Percentiles rank a stretch among this genome's conserved stretches.
These are phyloP conservation scores for Endotricha flammealis DNA, from an alignment of 2,888 invertebrate species.

Conservation along the genomic window DNA sequence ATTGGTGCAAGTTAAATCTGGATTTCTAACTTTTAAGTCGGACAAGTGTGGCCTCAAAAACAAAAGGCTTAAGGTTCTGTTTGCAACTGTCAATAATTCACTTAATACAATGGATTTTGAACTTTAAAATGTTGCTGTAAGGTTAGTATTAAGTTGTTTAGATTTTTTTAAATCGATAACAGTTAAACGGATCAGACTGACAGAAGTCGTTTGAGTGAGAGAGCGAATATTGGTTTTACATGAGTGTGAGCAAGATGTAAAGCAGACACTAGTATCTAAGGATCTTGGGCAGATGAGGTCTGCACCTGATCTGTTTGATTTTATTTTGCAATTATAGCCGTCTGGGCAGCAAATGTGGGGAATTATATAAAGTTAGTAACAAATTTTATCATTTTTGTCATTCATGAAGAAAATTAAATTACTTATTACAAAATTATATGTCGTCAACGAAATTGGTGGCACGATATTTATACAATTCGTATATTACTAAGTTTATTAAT, in stretches of 20 bases:
- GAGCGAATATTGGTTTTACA: constrained; percentile 30
- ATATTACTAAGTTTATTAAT: too few relatives aligned
- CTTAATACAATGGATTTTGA: constrained; percentile 24
- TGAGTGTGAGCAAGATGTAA: constrained; percentile 38
- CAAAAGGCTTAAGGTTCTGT: constrained; percentile 56
- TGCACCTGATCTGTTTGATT: constrained; percentile 69
- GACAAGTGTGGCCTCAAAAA: constrained; percentile 63
- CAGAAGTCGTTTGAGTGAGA: constrained; percentile 57
- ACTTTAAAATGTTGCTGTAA: constrained; percentile 27
- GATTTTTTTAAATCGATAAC: constrained; percentile 62
- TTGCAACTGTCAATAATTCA: constrained; percentile 40
- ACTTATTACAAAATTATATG: too few relatives aligned
- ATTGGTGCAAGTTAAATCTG: constrained; percentile 33
- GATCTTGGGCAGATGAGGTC: constrained; percentile 52
- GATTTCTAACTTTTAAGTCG: constrained; percentile 64
- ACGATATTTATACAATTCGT: too few relatives aligned
- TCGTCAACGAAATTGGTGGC: too few relatives aligned
- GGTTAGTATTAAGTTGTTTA: constrained; percentile 33
- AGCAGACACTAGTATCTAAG: constrained; percentile 37
- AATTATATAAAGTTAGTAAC: too few relatives aligned
- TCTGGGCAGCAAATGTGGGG: too few relatives aligned
- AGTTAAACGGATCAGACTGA: constrained; percentile 64
- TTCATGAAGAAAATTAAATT: too few relatives aligned
- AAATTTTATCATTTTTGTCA: too few relatives aligned
- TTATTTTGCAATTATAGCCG: constrained; percentile 55